Evolutionary conservation across 2,797 vertebrate species (phyloP).

Genomic region (Calcarius lapponicus): DNA sequence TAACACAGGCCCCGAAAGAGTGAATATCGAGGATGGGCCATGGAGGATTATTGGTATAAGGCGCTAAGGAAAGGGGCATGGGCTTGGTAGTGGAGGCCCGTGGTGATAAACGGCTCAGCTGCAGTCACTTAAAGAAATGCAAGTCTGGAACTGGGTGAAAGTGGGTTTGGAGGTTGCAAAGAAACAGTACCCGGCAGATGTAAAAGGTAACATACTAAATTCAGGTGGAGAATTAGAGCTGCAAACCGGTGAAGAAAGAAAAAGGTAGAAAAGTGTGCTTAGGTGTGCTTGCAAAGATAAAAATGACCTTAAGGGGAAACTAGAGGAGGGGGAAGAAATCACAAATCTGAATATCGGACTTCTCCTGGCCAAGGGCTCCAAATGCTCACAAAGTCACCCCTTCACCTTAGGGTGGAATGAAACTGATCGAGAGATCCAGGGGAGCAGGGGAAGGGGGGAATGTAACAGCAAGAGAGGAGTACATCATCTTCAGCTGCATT

Average conservation of each 20-base stretch:
- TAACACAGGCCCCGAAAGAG: background rate
- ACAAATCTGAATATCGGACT: rapidly evolving
- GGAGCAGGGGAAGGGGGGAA: background rate
- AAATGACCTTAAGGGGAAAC: background rate
- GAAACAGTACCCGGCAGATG: background rate
- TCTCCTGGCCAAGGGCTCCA: background rate
- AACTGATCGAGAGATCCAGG: background rate
- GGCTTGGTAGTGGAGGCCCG: background rate
- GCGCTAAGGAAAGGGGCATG: background rate
- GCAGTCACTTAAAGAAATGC: background rate
- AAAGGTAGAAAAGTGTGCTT: background rate
- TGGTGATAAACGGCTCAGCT: background rate
- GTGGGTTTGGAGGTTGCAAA: background rate
- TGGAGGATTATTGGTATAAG: background rate
- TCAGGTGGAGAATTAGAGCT: background rate
- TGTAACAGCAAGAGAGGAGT: background rate
- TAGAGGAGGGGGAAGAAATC: background rate
- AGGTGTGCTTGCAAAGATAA: background rate
- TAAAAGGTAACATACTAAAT: background rate
- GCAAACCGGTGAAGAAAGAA: background rate
- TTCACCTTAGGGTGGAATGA: background rate
- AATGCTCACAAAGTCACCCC: background rate
- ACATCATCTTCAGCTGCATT: background rate
- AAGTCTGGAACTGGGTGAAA: background rate
- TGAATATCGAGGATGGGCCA: rapidly evolving